Evolutionary conservation across 2,797 vertebrate genomes (phyloP), one percentile per base, ranked within the genome.

Genomic region (Sebastiscus albofasciatus): DNA sequence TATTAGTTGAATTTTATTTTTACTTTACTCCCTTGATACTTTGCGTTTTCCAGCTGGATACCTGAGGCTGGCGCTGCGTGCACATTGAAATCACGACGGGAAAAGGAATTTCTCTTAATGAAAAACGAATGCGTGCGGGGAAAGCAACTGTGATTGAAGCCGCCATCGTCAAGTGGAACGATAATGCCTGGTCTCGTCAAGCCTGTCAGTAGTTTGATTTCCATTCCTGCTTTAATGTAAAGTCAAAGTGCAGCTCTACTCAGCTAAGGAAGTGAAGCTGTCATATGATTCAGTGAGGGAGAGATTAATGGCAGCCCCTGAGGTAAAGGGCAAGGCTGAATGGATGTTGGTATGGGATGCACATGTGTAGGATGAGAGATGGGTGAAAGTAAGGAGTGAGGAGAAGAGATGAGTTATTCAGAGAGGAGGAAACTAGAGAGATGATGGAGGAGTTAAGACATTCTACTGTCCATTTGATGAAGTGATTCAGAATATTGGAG

Each of bases 201-300:
- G 12, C 12, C 1, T 24, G 73, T 62, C 79, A 80, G 67, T 7
- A 1, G 24, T 66, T 80, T 59, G 60, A 79, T 72, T 87, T 36
- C 24, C 31, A 33, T 69, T 75, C 6, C 55, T 34, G 33, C 64
- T 61, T 31, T 71, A 65, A 65, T 66, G 67, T 49, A 79, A 71
- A 80, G 61, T 79, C 74, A 52, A 58, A 73, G 61, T 31, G 59
- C 77, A 67, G 26, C 66, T 81, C 67, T 55, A n/a, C 56, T 70
- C 12, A 27, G 27, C 75, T 65, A 61, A 39, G 54, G 49, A 79
- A 75, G 52, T 12, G 55, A 65, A 39, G 24, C 27, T 20, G 62
- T 77, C 67, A 72, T 55, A 60, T 67, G 84, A 82, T 67, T 49
- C 34, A 54, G 29, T 29, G 11, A 39, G 72, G 29, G 20, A 18